Evolutionary conservation across 2,888 invertebrate genomes (phyloP), one percentile per base, ranked within the genome.

Genomic region (Rotaria magnacalcarata): DNA sequence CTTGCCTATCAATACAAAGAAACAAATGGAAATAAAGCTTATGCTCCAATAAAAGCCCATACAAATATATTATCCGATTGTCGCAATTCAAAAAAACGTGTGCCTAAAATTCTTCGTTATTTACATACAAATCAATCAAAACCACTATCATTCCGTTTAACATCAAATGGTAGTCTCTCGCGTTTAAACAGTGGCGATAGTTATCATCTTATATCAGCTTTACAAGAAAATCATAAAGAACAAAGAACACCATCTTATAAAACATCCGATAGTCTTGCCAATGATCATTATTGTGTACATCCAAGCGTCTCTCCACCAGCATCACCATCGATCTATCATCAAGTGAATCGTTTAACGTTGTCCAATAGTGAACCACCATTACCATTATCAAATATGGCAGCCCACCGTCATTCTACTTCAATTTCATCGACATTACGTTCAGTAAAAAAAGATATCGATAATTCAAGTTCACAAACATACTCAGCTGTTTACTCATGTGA

Each of bases 401-500:
- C 47, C 10, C 47, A 47, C 1, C n/a, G 41, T 41, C 43, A 43
- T 11, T 14, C 47, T 11, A 24, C 41, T 47, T 8, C 47, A 47
- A 24, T 34, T 34, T 34, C 80, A 16, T 14, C 47, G n/a, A 80
- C 80, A 47, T 80, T 80, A 47, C 43, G 80, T 47, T 80, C 80
- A 47, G 3, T 80, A 14, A 80, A 80, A 80, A 80, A 80, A 43
- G 47, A 80, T 47, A 10, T 11, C 1, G 80, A 80, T 80, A 43
- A 80, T 80, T 47, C 47, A n/a, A 80, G 43, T 80, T 1, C 80
- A 47, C 80, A 80, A 80, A 80, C 80, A 80, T 80, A 80, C n/a
- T 80, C 80, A 47, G 80, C 80, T 24, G 80, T 80, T 47, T 80
- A 80, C 34, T 80, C 80, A 80, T 80, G 80, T 47, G 80, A 80